phyloP scores from a whole-genome alignment of 1,140 invertebrate species.

The Eulimnadia texana region DNA sequence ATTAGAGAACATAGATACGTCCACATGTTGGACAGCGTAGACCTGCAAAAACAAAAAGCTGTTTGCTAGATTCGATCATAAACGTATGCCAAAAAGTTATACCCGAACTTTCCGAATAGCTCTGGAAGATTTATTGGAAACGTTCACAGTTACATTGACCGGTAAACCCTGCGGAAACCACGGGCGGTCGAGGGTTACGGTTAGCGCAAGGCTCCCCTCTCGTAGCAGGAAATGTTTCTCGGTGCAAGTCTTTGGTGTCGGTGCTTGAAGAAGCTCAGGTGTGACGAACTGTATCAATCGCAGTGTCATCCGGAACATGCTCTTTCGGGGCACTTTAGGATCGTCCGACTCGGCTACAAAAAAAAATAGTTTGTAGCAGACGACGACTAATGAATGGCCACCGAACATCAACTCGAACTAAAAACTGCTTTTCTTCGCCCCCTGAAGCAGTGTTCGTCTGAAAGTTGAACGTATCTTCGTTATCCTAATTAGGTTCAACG shows the following conservation, averaged over 20 bases:
- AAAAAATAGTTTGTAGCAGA: neutral
- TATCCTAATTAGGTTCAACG: no score
- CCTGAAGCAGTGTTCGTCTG: no score
- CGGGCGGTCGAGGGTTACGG: conserved; percentile 83
- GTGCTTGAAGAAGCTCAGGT: neutral
- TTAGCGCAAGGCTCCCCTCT: conserved; percentile 53
- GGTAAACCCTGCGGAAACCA: conserved; percentile 86
- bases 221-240: conserved; percentile 46
- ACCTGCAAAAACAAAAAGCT: no score
- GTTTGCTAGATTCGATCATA: no score
- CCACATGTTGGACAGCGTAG: conserved; percentile 85
- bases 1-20: conserved; percentile 97
- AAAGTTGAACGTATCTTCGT: no score
- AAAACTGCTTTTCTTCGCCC: no score
- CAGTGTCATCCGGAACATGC: conserved; percentile 64
- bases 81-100: conserved; percentile 17
- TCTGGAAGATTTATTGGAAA: conserved; percentile 88
- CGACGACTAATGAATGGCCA: neutral
- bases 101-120: conserved; percentile 84
- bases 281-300: conserved; percentile 46
- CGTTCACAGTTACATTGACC: conserved; percentile 68
- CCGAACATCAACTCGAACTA: neutral
- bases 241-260: conserved; percentile 32
- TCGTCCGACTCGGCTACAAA: conserved; percentile 51
- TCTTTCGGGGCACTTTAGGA: conserved; percentile 54